phyloP scores from a whole-genome alignment of 2,888 invertebrate species.

The Tachina fera region DNA sequence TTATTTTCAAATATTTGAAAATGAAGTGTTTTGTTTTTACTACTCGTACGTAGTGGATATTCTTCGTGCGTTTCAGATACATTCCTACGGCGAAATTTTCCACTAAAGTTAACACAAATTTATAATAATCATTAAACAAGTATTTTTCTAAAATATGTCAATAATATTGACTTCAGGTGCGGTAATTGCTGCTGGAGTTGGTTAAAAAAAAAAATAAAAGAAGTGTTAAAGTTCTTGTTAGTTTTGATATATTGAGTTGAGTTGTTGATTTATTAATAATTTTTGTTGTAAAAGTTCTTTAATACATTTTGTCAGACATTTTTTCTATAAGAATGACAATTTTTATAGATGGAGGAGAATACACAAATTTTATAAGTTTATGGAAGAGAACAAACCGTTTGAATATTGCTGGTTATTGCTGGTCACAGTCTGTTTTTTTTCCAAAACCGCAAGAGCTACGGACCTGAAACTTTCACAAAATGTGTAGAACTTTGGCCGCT shows the following conservation, averaged over 20 bases:
- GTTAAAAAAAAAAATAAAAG: neutral
- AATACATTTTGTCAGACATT: neutral
- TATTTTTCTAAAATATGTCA: neutral
- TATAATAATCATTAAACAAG: slow-evolving; percentile 23
- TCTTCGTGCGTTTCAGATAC: slow-evolving; percentile 32
- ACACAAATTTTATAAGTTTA: neutral
- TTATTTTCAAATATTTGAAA: slow-evolving; percentile 48
- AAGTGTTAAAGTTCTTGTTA: neutral
- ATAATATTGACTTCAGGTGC: slow-evolving; percentile 8
- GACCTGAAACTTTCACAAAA: no score
- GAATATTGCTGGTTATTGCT: neutral
- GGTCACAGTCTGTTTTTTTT: no score
- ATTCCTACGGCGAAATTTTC: slow-evolving; percentile 26
- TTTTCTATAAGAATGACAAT: neutral
- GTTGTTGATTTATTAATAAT: slow-evolving; percentile 23
- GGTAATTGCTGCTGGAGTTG: slow-evolving; percentile 30
- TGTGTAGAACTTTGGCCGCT: no score
- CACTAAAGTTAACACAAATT: slow-evolving; percentile 35
- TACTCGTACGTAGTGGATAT: slow-evolving; percentile 44
- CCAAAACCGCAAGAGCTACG: no score
- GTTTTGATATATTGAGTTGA: neutral
- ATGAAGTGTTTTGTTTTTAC: slow-evolving; percentile 5
- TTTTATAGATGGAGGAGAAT: neutral
- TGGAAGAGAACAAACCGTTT: neutral
- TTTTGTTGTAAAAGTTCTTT: neutral